Base-by-base conservation (phyloP, 2,113 vertebrate species). In the Sturnira hondurensis region DNA sequence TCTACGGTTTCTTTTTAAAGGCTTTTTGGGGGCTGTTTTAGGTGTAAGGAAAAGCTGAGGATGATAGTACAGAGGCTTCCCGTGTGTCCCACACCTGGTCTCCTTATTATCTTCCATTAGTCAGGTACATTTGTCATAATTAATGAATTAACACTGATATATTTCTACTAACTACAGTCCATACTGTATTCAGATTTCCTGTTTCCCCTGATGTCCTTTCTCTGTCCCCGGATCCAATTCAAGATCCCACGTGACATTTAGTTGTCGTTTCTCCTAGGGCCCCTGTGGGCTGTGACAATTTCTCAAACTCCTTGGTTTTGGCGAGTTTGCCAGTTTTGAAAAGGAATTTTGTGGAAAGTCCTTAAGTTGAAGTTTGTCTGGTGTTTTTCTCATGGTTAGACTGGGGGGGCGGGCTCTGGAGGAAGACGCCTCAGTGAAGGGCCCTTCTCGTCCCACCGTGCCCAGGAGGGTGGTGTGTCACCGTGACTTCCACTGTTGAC, bases 401-500 rank as follows among this genome's bases (percentile, higher is more conserved):
- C 58, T 3, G 12, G 50, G 50, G 41, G 0, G 22, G 1, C 2
- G n/a, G 41, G 77, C 19, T 74, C 47, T 8, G 41, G 50, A 78
- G 26, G 80, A 80, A 22, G n/a, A n/a, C 26, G 41, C 3, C 28
- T 0, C 4, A 47, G 22, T 11, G 19, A 61, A 17, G 38, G 20
- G 12, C 33, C 10, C 4, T 22, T 50, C 33, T 26, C 16, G 1
- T 1, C 4, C 41, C 20, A 0, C 38, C 17, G 0, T 19, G 1
- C 12, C 11, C 7, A 8, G 8, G 31, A 8, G 8, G 31, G 36
- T 8, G 20, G 2, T 15, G 11, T 0, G 1, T 36, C 47, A 58
- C 14, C 5, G 1, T 11, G 10, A 2, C 43, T 50, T 12, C 13
- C 41, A 9, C 50, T 3, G 31, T 4, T 50, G 50, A n/a, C 0